These are phyloP conservation scores for Scelioninae gen. 1 DNA, from an alignment of 2,888 invertebrate genomes.

Conservation along the genomic window DNA sequence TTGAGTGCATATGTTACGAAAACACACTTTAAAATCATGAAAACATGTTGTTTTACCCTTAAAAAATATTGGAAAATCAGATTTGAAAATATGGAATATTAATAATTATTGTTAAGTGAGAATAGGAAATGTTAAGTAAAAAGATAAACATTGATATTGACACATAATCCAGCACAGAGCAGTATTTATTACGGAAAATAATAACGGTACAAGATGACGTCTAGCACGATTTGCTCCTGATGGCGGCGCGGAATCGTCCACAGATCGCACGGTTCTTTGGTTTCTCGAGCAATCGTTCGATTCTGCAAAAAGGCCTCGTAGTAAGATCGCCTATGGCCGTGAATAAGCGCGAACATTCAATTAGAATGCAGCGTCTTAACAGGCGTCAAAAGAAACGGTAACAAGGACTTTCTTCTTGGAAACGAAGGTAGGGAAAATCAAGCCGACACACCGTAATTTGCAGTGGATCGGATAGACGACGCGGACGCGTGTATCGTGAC, in stretches of 20 bases:
- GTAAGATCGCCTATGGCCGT: conserved; percentile 66
- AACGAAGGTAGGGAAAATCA: conserved; percentile 59
- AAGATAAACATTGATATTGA: conserved; percentile 18
- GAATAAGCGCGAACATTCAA: conserved; percentile 71
- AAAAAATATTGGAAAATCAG: no score
- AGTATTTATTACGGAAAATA: conserved; percentile 51
- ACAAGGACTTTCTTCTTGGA: conserved; percentile 75
- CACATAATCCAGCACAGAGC: conserved; percentile 25
- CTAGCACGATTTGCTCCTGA: conserved; percentile 69
- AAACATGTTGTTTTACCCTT: no score
- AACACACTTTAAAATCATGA: no score
- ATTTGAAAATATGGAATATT: no score
- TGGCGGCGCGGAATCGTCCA: conserved; percentile 56
- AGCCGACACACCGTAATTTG: conserved; percentile 64
- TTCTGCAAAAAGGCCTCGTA: conserved; percentile 66
- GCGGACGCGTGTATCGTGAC: conserved; percentile 59
- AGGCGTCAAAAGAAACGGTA: conserved; percentile 77
- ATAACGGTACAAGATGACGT: conserved; percentile 72
- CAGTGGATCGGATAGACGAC: conserved; percentile 56
- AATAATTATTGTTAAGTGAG: no score
- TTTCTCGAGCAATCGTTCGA: conserved; percentile 67
- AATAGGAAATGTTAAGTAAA: no score
- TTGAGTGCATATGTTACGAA: no score
- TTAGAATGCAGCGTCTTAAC: conserved; percentile 69
- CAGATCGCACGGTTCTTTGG: conserved; percentile 70